Base-by-base conservation (phyloP, 2,888 invertebrate species). In the Drosophila infuscata region DNA sequence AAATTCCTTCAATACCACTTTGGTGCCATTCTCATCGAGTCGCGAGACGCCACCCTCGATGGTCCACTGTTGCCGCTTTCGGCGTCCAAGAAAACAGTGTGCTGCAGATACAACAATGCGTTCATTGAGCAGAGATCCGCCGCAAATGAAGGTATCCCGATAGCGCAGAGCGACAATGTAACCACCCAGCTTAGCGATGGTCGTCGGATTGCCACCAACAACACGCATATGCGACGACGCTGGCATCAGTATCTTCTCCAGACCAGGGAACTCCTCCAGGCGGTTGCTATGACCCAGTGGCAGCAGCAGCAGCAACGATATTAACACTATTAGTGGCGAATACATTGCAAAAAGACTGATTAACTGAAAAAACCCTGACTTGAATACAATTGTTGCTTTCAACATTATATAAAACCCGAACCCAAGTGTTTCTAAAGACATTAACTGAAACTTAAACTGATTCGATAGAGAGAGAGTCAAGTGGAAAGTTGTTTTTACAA, bases 81-180 rank as follows among this genome's bases (percentile, higher is more conserved):
- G 0, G 0, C 87, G 81, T 0, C 70, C 73, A 0, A 58, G 0
- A 29, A 87, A 78, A 20, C 87, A 87, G 46, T 87, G 87, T 0
- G 87, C 87, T 0, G 87, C 87, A 2, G 89, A 53, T 29, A 87
- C 6, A 17, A 87, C 79, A 32, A 90, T 65, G 0, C 60, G 67
- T 0, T 73, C 69, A 0, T 62, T 25, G 7, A 87, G n/a, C 9
- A 87, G n/a, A 0, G 69, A 20, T 0, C 87, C 90, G 1, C 83
- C 87, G n/a, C 87, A 87, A 3, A 74, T 54, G 30, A 90, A 87
- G 0, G 43, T 41, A 0, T 4, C n/a, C 0, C 4, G 0, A 20
- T 90, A 87, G 0, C 59, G 57, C 17, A 87, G n/a, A 2, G 81
- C 69, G 0, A 88, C 69, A 3, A 87, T 7, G 64, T 65, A 87